Conservation (phyloP, 2,113 vertebrate species). For the Pangasianodon gigas region DNA sequence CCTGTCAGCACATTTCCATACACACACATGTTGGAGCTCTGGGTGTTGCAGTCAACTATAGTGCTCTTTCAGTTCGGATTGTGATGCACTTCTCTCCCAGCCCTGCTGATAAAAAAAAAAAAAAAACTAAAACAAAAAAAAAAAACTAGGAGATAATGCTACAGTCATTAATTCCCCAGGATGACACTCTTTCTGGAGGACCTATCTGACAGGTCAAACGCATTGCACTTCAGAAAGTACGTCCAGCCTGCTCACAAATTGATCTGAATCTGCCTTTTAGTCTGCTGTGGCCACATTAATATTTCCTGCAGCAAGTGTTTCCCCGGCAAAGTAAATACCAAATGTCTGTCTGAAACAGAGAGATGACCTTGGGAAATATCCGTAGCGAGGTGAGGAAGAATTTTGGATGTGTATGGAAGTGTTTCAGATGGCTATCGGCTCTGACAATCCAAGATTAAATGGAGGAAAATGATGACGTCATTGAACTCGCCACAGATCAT, state of each 20-base stretch:
- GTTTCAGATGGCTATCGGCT: conserved; percentile 48
- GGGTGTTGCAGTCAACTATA: background rate
- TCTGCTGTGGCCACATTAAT: conserved; percentile 48
- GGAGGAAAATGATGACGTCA: conserved; percentile 39
- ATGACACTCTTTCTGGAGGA: conserved; percentile 41
- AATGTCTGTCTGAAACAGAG: conserved; percentile 42
- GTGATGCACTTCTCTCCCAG: background rate
- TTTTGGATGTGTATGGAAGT: conserved; percentile 40
- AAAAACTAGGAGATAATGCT: conserved; percentile 51
- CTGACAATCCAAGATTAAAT: conserved; percentile 36
- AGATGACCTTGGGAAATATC: conserved; percentile 59
- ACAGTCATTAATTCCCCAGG: conserved; percentile 49
- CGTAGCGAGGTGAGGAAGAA: conserved; percentile 27
- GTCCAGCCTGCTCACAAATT: conserved; percentile 46
- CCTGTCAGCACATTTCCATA: background rate
- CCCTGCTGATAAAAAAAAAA: background rate
- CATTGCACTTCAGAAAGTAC: conserved; percentile 54
- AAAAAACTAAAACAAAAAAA: background rate
- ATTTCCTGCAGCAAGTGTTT: conserved; percentile 53
- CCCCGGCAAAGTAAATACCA: conserved; percentile 55
- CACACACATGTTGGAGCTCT: background rate
- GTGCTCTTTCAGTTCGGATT: background rate
- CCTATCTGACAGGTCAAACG: conserved; percentile 50
- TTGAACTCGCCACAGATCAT: conserved; percentile 45
- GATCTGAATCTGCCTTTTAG: conserved; percentile 54